Evolutionary conservation across 2,113 vertebrate species (phyloP).

Genomic region (Corvus hawaiiensis): DNA sequence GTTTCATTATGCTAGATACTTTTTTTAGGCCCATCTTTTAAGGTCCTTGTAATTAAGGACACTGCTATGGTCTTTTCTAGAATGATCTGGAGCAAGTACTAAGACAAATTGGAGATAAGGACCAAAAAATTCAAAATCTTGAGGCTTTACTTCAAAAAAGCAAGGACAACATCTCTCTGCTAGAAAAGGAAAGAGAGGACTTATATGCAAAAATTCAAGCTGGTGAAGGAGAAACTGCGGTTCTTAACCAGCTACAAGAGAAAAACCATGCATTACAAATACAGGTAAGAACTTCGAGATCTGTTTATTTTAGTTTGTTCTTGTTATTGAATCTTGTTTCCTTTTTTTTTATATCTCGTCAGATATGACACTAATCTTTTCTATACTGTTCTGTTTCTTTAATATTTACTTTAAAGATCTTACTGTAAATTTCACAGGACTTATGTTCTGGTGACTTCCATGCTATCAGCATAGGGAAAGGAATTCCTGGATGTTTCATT

Average conservation of each 20-base stretch:
- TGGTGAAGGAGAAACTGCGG: conserved; percentile 92
- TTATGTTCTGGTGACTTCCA: not conserved
- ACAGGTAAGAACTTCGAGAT: conserved; percentile 72
- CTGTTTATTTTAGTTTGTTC: not conserved
- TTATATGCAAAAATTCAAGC: conserved; percentile 97
- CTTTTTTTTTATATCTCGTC: not conserved
- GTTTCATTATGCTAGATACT: not conserved
- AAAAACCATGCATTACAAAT: conserved; percentile 92
- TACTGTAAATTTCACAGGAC: not conserved
- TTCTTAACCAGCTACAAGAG: conserved; percentile 94
- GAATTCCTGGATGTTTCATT: not conserved
- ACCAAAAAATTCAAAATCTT: conserved; percentile 98
- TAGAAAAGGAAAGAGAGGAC: conserved; percentile 94
- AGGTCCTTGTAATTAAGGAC: conserved; percentile 40
- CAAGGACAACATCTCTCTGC: conserved; percentile 87
- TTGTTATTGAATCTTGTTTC: not conserved
- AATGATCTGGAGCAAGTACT: conserved; percentile 97
- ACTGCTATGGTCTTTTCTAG: conserved; percentile 68
- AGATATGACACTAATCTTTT: not conserved
- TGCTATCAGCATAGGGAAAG: not conserved
- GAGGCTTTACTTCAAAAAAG: conserved; percentile 96
- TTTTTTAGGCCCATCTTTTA: conserved; percentile 5
- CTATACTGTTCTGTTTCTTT: not conserved
- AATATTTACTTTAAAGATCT: not conserved
- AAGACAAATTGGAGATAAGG: conserved; percentile 97